Conservation (phyloP, 2,113 vertebrate genomes). For the Eulemur macaco region DNA sequence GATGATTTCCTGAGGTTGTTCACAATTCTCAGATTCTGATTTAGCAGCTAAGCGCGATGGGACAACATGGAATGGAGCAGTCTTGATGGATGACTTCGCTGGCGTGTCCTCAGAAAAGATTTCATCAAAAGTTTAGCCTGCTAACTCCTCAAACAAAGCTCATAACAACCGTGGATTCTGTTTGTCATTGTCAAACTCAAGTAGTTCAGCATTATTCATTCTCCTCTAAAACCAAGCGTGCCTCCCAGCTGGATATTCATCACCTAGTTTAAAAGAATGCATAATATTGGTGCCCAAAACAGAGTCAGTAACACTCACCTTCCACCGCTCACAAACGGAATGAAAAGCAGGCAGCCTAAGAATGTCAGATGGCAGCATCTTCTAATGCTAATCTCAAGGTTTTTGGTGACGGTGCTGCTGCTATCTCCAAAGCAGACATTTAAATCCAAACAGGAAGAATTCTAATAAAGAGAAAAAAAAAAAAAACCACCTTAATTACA, state of each 20-base stretch:
- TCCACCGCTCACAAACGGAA: not conserved
- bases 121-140: not conserved
- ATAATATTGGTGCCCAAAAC: not conserved
- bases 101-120: not conserved
- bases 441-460: constrained; percentile 1
- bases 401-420: not conserved
- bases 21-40: not conserved
- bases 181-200: constrained; percentile 52
- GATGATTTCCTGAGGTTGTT: not conserved
- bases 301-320: not conserved
- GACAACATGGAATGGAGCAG: not conserved
- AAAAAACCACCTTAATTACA: not conserved
- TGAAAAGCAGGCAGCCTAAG: not conserved
- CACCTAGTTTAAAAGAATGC: constrained; percentile 24
- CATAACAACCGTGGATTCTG: constrained; percentile 5
- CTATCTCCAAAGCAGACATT: not conserved
- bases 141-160: constrained; percentile 33
- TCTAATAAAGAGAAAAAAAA: not conserved
- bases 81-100: not conserved
- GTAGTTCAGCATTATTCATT: constrained; percentile 30
- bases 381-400: not conserved
- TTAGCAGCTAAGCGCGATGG: not conserved
- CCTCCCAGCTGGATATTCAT: not conserved
- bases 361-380: not conserved
- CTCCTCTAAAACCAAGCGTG: constrained; percentile 23